Evolutionary conservation across 2,113 vertebrate genomes (phyloP).

Genomic region (Tilapia sparmanii): DNA sequence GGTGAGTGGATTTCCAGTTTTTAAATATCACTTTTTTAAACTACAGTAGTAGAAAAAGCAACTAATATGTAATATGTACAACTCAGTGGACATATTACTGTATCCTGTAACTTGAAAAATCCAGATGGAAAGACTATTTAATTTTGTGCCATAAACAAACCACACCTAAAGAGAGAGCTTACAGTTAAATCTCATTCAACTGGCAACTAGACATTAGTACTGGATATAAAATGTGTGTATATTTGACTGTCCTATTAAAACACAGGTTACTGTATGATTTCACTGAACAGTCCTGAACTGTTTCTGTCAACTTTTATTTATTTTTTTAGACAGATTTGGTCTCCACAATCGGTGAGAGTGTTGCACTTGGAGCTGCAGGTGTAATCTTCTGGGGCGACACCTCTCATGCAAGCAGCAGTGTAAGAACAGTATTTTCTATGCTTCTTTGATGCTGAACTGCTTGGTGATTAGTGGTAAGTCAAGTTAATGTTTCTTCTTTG

Average conservation of each 20-base stretch:
- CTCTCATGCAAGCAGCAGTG: conserved; percentile 67
- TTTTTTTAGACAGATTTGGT: conserved; percentile 71
- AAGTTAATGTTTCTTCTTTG: neutral
- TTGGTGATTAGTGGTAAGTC: neutral
- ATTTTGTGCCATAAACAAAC: neutral
- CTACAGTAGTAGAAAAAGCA: neutral
- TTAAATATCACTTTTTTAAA: neutral
- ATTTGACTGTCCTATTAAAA: neutral
- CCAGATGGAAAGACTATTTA: neutral
- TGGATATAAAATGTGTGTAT: neutral
- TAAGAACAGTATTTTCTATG: conserved; percentile 39
- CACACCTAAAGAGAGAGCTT: neutral
- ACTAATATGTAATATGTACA: neutral
- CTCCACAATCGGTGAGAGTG: conserved; percentile 78
- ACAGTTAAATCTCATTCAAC: neutral
- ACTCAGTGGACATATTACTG: neutral
- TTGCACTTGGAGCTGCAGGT: conserved; percentile 77
- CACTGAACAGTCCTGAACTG: neutral
- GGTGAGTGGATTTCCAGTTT: neutral
- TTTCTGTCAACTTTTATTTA: neutral
- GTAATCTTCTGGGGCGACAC: conserved; percentile 79
- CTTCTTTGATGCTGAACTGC: neutral
- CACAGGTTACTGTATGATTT: neutral
- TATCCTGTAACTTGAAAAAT: neutral
- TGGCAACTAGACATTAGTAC: neutral